A percentile compares a stretch with the other conserved stretches of the same genome.
These are phyloP conservation scores for Poeciliopsis infans DNA, from an alignment of 2,797 vertebrate genomes.

Conservation along the genomic window DNA sequence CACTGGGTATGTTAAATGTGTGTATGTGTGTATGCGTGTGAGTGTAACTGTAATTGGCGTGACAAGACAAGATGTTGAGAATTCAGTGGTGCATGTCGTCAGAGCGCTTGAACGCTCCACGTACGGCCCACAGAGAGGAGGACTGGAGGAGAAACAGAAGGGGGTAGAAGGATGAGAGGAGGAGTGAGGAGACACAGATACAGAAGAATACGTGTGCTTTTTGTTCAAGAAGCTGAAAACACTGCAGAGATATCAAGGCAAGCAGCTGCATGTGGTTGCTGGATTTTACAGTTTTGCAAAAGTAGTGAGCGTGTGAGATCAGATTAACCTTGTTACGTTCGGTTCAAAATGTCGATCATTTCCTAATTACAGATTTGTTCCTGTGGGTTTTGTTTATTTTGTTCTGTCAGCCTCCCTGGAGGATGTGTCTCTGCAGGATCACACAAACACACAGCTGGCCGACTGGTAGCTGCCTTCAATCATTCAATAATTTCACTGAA, in stretches of 20 bases:
- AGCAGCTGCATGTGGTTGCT: conserved; percentile 12
- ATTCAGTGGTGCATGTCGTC: conserved; percentile 77
- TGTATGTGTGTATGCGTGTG: conserved; percentile 25
- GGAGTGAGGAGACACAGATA: conserved; percentile 40
- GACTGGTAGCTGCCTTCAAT: no score
- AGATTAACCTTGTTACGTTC: conserved; percentile 22
- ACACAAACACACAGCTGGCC: neutral
- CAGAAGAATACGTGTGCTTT: conserved; percentile 45
- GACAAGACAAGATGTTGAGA: conserved; percentile 87
- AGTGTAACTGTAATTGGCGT: conserved; percentile 83
- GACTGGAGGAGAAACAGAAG: conserved; percentile 76
- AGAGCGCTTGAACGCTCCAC: conserved; percentile 80
- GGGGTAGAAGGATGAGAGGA: conserved; percentile 59
- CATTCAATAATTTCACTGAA: no score
- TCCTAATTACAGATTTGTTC: conserved; percentile 12
- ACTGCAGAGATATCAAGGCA: conserved; percentile 25
- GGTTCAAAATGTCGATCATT: conserved; percentile 21
- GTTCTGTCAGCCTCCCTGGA: neutral
- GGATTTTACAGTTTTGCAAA: conserved; percentile 5
- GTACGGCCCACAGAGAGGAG: conserved; percentile 81
- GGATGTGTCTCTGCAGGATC: neutral
- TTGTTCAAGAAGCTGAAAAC: conserved; percentile 39
- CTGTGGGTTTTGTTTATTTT: neutral
- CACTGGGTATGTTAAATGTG: conserved; percentile 59
- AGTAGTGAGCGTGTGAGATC: conserved; percentile 12